Base-by-base conservation (phyloP, 2,113 vertebrate genomes). In the Thymallus thymallus region DNA sequence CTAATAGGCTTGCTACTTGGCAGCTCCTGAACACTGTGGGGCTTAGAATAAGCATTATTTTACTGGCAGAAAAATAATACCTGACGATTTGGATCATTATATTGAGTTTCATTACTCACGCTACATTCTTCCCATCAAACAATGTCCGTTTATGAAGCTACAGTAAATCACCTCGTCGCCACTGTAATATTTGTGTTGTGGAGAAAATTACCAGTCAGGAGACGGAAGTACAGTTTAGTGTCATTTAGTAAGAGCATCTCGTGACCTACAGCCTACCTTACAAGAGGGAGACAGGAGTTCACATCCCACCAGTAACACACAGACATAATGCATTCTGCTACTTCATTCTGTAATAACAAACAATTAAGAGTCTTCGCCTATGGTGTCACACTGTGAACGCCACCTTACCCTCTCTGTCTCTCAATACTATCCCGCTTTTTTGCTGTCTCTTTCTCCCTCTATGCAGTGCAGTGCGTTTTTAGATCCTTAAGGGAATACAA, bases 401-500 rank as follows among this genome's bases (percentile, higher is more conserved):
- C 32, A 55, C 58, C 30, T 41, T 41, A 41, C 35, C 55, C n/a
- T 51, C 35, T 23, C 56, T 62, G 5, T 22, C 3, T 46, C 56
- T 45, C 18, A 46, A 10, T 18, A 60, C 9, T 26, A 23, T 10
- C 2, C 0, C 29, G n/a, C 48, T 51, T 22, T 14, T 23, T 56
- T 29, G 14, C 29, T 16, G 3, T 66, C 18, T 32, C 30, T 32
- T 29, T 66, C 30, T n/a, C 16, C 12, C 4, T 65, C 29, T 66
- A 29, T 66, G 64, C 29, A 66, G 30, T 41, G 35, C 35, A 35
- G 18, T 30, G 16, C 24, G 63, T 60, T 35, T 23, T 22, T 16
- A 10, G 35, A 41, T 48, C 61, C 32, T 65, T 22, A 48, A n/a
- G 63, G 71, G 41, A 73, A 72, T 24, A 78, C 81, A 72, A 64